Evolutionary conservation across 2,888 invertebrate genomes (phyloP).

Genomic region (Lasioglossum figueresi): DNA sequence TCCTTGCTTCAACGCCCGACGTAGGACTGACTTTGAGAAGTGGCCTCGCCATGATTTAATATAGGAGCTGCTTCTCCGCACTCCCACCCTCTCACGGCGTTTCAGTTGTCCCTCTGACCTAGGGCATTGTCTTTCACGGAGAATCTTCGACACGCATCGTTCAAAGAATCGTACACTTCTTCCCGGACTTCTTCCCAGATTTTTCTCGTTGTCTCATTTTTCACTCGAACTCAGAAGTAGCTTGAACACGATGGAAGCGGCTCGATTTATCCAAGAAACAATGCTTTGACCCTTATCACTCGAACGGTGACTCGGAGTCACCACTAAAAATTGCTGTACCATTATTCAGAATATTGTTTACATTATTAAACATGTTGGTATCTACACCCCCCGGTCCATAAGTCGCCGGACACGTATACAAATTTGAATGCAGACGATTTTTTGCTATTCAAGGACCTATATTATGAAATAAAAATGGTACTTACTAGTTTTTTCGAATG

Average conservation of each 20-base stretch:
- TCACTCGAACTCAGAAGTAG: not conserved
- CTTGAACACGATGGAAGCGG: not conserved
- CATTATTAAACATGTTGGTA: no score
- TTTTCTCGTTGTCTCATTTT: not conserved
- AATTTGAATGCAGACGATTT: no score
- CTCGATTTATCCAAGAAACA: not conserved
- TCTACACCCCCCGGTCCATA: no score
- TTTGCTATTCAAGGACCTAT: no score
- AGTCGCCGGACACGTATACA: no score
- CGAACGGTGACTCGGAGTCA: no score
- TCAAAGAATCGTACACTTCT: constrained; percentile 22
- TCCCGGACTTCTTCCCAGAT: not conserved
- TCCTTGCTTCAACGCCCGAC: constrained; percentile 60
- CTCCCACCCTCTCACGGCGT: constrained; percentile 73
- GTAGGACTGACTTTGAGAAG: constrained; percentile 78
- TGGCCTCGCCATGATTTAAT: constrained; percentile 82
- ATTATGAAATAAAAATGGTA: no score
- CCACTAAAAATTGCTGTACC: no score
- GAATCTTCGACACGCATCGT: constrained; percentile 50
- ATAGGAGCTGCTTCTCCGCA: constrained; percentile 75
- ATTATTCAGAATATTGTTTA: no score
- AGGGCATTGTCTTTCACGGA: constrained; percentile 62
- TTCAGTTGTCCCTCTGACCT: constrained; percentile 70
- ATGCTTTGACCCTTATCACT: not conserved
- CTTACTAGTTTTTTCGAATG: no score